phyloP scores from a whole-genome alignment of 2,113 vertebrate species.

The Tauraco erythrolophus region DNA sequence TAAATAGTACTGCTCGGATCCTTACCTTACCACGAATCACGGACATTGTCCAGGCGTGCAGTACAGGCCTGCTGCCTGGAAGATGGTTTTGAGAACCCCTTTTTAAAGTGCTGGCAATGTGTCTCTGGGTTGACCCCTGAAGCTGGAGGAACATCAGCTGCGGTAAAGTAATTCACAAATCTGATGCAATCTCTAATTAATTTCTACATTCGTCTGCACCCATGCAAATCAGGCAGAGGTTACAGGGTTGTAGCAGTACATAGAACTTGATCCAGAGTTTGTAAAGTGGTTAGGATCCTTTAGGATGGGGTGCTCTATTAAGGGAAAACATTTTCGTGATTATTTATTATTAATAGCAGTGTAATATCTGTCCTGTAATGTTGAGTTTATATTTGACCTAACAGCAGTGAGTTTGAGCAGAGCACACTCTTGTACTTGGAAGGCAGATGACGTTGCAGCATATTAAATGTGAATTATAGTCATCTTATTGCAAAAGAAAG shows the following conservation, averaged over 20 bases:
- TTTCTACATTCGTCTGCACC: not conserved
- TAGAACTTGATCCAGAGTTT: not conserved
- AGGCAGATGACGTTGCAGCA: slow-evolving; percentile 41
- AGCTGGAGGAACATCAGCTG: not conserved
- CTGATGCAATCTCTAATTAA: not conserved
- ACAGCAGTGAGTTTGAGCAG: slow-evolving; percentile 17
- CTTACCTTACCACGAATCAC: not conserved
- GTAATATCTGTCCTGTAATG: slow-evolving; percentile 17
- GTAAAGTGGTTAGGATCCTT: not conserved
- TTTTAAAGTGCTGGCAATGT: not conserved
- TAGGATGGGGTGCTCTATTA: not conserved
- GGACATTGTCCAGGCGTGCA: not conserved
- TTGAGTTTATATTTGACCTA: slow-evolving; percentile 30
- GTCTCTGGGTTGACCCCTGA: not conserved
- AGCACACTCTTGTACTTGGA: not conserved
- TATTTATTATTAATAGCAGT: slow-evolving; percentile 54
- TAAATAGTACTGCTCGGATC: not conserved
- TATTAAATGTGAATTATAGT: slow-evolving; percentile 44
- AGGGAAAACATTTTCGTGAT: slow-evolving; percentile 1
- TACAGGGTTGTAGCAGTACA: not conserved
- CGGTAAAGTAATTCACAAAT: not conserved
- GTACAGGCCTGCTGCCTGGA: not conserved
- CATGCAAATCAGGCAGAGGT: not conserved
- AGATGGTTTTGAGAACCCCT: not conserved
- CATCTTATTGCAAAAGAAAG: not conserved